Evolutionary conservation across 2,797 vertebrate genomes (phyloP), one percentile per base, ranked within the genome.

Genomic region (Halcyon leucocephala): DNA sequence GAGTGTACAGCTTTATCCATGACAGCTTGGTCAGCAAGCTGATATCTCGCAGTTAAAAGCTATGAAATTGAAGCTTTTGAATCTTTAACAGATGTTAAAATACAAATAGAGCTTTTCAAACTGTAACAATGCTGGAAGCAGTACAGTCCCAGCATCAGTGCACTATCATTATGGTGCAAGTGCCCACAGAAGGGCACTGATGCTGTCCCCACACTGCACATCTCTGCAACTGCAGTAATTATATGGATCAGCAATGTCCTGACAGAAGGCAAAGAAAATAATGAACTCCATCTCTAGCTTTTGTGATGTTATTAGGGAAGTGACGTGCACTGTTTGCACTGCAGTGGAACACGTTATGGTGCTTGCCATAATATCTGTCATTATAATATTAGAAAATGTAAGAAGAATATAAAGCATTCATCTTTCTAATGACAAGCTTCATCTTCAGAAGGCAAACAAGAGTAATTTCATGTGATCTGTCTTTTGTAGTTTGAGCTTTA

Each of bases 401-500:
- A 69, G 69, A 94, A 82, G 57, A 88, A 69, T 69, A 62, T 79
- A 18, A 86, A 92, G 12, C 37, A 35, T 91, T 95, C 90, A 29
- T 94, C 72, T 93, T 90, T 70, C 31, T 94, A 88, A 73, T 86
- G 76, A 82, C 91, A 95, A 70, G 66, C 35, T 91, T 46, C 5
- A 9, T 91, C 80, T 96, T 91, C 80, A 77, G 80, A 86, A 91
- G 62, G 89, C 87, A 88, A 96, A 84, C 51, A 76, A 35, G 61
- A 84, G 12, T 82, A 82, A 90, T 92, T 95, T 67, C n/a, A 3
- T 71, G 65, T 80, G 83, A 89, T 90, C 85, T 62, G 9, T 62
- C 92, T 94, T 91, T 89, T 90, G 85, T 82, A 86, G 79, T 88
- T 76, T 70, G 90, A 82, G 80, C 55, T 84, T 85, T 93, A 49